Base-by-base conservation (phyloP, 2,113 vertebrate species). In the Ceratotherium simum region DNA sequence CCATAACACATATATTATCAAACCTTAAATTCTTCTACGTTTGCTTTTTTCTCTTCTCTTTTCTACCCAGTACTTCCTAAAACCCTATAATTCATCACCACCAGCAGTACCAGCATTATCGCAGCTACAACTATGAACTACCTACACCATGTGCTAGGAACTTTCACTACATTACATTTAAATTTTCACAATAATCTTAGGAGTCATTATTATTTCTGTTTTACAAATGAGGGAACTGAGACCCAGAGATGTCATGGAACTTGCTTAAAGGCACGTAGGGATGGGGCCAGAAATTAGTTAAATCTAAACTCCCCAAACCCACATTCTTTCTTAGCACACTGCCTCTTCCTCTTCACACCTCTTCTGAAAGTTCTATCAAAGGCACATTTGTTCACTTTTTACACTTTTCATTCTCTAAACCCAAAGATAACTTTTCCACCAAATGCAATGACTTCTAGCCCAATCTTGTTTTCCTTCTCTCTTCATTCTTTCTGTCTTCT, bases 191-290 rank as follows among this genome's bases (percentile, higher is more conserved):
- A 31, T 36, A 8, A 64, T 80, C 62, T 39, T 56, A 33, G 39
- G 11, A 90, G 25, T 67, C 62, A 48, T 64, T 78, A 72, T 29
- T 80, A 81, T 85, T 81, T 48, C 85, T 82, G 0, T 76, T 83
- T 85, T 39, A 92, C 54, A 92, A 67, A 81, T n/a, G 42, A 95
- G 25, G 70, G 33, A 85, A 78, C 78, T 25, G 70, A 92, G 76
- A 72, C 6, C 51, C 33, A 79, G 62, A 75, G 54, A 82, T 48
- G 48, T 78, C 42, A 46, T 27, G 25, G 39, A 82, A 10, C 29
- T 96, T 90, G 36, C 10, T 62, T 46, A 29, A 65, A 86, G 82
- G 29, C 39, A 90, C 54, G 2, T 23, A 56, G 31, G 23, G 21
- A 25, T n/a, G 20, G n/a, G 27, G 51, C 56, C 79, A 29, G 70